phyloP scores from a whole-genome alignment of 2,797 vertebrate genomes.

The Prunella strophiata region DNA sequence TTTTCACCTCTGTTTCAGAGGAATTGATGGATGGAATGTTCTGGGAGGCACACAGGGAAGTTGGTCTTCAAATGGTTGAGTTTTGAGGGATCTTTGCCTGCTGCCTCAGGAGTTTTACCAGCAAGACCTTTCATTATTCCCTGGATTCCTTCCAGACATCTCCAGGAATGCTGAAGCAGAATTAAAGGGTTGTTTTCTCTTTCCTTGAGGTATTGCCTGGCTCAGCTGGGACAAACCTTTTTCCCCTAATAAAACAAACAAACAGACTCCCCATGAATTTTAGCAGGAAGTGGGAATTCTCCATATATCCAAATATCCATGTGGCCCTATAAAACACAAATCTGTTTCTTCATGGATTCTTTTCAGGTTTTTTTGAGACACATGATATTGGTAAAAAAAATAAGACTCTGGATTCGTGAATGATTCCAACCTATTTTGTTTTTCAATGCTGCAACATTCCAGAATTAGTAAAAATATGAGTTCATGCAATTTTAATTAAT shows the following conservation, averaged over 20 bases:
- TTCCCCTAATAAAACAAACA: background rate
- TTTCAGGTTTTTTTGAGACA: background rate
- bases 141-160: background rate
- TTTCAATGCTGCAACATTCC: background rate
- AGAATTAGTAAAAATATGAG: background rate
- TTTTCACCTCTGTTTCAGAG: background rate
- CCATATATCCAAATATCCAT: background rate
- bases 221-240: background rate
- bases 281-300: background rate
- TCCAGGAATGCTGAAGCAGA: background rate
- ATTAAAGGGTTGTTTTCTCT: background rate
- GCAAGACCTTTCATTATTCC: background rate
- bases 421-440: background rate
- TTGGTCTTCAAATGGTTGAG: background rate
- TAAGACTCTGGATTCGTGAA: background rate
- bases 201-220: background rate
- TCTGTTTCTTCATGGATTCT: background rate
- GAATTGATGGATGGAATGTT: rapidly evolving
- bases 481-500: background rate
- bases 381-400: background rate
- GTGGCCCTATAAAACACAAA: background rate
- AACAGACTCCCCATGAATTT: background rate
- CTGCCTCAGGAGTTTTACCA: background rate
- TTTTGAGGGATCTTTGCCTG: background rate
- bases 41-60: background rate